phyloP scores from a whole-genome alignment of 2,797 vertebrate genomes.

The Avahi laniger region DNA sequence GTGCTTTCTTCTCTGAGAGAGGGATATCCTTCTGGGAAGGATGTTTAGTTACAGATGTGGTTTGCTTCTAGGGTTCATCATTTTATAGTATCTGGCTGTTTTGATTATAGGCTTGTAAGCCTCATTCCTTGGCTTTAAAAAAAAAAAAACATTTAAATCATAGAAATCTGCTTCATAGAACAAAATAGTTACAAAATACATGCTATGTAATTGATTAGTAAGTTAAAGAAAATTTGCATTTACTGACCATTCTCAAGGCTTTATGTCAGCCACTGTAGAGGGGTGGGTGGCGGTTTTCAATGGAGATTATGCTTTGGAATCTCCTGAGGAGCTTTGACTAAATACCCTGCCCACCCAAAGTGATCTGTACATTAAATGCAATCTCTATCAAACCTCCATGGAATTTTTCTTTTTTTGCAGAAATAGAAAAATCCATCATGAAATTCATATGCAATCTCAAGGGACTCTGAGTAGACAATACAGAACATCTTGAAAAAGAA shows the following conservation, averaged over 20 bases:
- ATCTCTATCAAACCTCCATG: neutral
- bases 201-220: neutral
- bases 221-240: conserved; percentile 23
- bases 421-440: neutral
- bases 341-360: neutral
- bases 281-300: neutral
- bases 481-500: neutral
- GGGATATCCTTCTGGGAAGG: neutral
- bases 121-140: neutral
- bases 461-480: neutral
- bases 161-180: neutral
- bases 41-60: neutral
- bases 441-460: neutral
- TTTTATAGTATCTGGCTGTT: neutral
- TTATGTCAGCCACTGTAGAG: neutral
- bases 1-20: neutral
- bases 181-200: neutral
- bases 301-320: neutral
- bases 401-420: neutral
- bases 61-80: neutral
- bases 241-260: neutral
- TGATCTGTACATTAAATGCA: neutral
- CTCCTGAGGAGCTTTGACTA: neutral
- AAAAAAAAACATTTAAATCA: neutral
- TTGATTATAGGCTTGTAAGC: neutral